Conservation (phyloP, 2,113 vertebrate genomes). For the Mustela nigripes region DNA sequence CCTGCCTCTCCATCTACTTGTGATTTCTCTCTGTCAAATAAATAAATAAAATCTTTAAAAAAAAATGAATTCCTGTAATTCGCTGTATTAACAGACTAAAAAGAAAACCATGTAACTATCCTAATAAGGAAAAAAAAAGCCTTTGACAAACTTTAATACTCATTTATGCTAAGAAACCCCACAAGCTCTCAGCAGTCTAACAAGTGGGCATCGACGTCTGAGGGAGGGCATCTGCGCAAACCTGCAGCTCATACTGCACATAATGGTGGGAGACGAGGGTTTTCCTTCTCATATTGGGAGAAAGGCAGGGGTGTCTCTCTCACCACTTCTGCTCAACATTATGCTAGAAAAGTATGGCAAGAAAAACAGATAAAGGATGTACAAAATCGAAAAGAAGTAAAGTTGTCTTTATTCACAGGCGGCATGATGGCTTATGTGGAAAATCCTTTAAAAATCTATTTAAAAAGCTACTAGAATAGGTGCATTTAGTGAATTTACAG, state of each 20-base stretch:
- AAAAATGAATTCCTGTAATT: neutral
- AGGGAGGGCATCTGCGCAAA: neutral
- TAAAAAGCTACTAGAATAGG: neutral
- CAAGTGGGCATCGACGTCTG: neutral
- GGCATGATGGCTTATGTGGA: neutral
- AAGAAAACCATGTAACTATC: neutral
- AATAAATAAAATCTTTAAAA: no score
- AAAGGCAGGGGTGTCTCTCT: neutral
- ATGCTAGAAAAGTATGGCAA: neutral
- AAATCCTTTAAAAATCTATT: neutral
- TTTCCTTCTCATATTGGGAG: neutral
- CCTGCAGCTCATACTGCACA: rapidly evolving
- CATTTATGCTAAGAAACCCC: neutral
- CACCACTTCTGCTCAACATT: neutral
- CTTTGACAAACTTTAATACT: neutral
- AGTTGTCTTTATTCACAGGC: neutral
- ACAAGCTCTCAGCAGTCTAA: no score
- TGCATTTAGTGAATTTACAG: neutral
- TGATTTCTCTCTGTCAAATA: no score
- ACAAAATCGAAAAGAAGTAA: no score
- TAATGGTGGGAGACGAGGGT: no score
- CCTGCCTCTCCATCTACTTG: no score
- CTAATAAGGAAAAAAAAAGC: neutral
- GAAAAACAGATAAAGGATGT: neutral
- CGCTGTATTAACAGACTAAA: neutral